Percentiles rank a stretch among this genome's conserved stretches.
Evolutionary conservation across 2,113 vertebrate genomes (phyloP).

Genomic region (Erythrocercus mccallii): DNA sequence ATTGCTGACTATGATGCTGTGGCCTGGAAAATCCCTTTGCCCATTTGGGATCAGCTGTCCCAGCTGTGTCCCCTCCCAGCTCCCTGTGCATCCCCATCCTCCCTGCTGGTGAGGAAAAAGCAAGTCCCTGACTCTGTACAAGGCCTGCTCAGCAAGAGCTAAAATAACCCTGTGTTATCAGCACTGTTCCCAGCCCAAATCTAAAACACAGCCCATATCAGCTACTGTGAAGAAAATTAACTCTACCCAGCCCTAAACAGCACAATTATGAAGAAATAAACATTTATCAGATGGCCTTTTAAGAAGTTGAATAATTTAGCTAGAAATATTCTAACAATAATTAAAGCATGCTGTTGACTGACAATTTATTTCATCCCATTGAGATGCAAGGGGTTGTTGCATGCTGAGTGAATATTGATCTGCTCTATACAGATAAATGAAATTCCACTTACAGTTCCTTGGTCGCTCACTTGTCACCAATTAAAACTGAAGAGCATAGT

Average conservation of each 20-base stretch:
- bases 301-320: conserved; percentile 70
- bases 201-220: neutral
- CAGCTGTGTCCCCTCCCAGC: neutral
- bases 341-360: conserved; percentile 64
- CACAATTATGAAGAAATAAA: conserved; percentile 69
- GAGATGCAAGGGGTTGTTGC: conserved; percentile 55
- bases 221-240: neutral
- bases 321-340: conserved; percentile 45
- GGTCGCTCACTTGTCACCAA: conserved; percentile 63
- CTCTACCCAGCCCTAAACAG: neutral
- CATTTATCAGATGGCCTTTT: conserved; percentile 75
- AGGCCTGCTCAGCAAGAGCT: neutral
- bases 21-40: neutral
- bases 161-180: neutral
- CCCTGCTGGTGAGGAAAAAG: neutral
- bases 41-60: neutral
- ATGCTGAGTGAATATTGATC: conserved; percentile 74
- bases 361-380: conserved; percentile 67
- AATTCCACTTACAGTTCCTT: conserved; percentile 66
- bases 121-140: neutral
- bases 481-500: conserved; percentile 56
- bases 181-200: neutral
- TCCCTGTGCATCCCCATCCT: neutral
- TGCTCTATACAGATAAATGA: conserved; percentile 65
- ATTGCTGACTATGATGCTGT: neutral